Base-by-base conservation (phyloP, 2,113 vertebrate species). In the Aix galericulata region DNA sequence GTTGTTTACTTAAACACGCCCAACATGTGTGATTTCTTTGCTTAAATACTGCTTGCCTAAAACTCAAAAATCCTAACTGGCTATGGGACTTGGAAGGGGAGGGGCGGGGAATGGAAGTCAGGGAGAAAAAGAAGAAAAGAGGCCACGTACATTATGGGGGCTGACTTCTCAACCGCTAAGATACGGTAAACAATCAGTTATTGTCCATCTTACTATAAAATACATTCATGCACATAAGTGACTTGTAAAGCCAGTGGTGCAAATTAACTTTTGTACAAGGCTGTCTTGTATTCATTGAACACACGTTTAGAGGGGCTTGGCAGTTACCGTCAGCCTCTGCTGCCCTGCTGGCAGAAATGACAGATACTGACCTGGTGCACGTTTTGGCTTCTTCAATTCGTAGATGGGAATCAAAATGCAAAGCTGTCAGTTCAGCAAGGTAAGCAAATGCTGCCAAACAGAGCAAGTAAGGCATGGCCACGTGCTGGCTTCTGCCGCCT, bases 41-140 rank as follows among this genome's bases (percentile, higher is more conserved):
- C 90, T 95, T 95, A 97, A 96, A 36, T 86, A 90, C 55, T 83
- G 96, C 73, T 74, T 50, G 31, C 81, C 79, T 92, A 73, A 88
- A 96, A 76, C 56, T 93, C 29, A 72, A 48, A 82, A 92, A 73
- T 32, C 52, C 32, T 62, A 60, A 17, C 72, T 92, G 79, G 4
- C 7, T 69, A 1, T 76, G 48, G 40, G 14, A 8, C 50, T 64
- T 13, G 22, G 8, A 21, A 22, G 44, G 7, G 16, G 44, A 17
- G 44, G 18, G 46, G 44, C 8, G 17, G 17, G 6, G 14, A 11
- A 13, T 2, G 4, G 3, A 23, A 36, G 40, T 26, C 9, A 34
- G 34, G 17, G 31, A 32, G 13, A 11, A 3, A 6, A 6, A 11
- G 4, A 8, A 22, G 15, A 34, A 9, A 55, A n/a, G 26, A 94